Conservation (phyloP, 2,113 vertebrate species). For the Ginglymostoma cirratum region DNA sequence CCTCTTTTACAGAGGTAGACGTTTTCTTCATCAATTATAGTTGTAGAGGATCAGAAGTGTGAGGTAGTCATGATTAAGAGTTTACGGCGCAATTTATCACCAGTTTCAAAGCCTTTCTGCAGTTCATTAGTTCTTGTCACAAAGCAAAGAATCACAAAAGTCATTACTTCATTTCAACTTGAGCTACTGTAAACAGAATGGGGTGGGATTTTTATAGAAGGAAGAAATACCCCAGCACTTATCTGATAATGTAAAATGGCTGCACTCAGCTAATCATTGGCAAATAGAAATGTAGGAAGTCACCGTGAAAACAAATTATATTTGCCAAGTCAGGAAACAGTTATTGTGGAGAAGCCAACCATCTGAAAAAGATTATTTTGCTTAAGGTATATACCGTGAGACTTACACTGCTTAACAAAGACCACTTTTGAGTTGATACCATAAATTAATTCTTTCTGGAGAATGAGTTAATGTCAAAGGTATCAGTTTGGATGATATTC, state of each 20-base stretch:
- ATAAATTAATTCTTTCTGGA: too few relatives aligned
- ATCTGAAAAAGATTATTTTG: not conserved
- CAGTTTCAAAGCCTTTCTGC: slow-evolving; percentile 12
- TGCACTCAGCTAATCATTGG: not conserved
- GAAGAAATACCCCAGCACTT: not conserved
- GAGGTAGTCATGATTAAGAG: slow-evolving; percentile 17
- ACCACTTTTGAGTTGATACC: not conserved
- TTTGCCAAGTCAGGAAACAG: not conserved
- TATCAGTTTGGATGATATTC: not conserved
- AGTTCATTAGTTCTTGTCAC: slow-evolving; percentile 16
- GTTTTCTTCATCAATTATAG: slow-evolving; percentile 28
- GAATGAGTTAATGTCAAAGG: not conserved
- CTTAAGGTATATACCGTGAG: not conserved
- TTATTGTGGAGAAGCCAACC: not conserved
- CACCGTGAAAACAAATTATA: not conserved
- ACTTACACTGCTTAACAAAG: not conserved
- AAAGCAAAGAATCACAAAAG: slow-evolving; percentile 27
- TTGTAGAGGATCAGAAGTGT: slow-evolving; percentile 1
- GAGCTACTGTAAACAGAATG: not conserved
- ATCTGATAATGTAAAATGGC: not conserved
- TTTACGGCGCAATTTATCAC: not conserved
- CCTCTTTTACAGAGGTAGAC: slow-evolving; percentile 14
- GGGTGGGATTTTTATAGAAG: not conserved
- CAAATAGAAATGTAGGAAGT: not conserved
- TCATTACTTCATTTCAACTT: slow-evolving; percentile 30